Conservation (phyloP, 2,113 vertebrate species). For the Pygoscelis antarcticus region DNA sequence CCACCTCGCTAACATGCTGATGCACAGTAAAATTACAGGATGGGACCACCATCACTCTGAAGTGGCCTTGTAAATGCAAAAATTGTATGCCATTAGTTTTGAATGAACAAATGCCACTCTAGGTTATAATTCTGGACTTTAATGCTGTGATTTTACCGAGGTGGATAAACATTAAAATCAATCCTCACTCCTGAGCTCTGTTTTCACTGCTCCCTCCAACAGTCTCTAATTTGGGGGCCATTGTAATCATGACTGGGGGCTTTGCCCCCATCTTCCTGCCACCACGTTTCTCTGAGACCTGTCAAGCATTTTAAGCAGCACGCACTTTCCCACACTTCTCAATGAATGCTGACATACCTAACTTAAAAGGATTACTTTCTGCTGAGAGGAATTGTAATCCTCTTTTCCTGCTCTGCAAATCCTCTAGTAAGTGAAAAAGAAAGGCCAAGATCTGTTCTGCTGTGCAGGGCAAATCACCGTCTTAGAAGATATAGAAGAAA, state of each 20-base stretch:
- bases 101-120: background rate
- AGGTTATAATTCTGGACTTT: background rate
- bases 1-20: background rate
- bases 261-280: conserved; percentile 36
- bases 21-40: background rate
- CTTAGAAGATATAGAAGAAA: conserved; percentile 47
- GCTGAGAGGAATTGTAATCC: conserved; percentile 58
- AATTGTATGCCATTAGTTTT: background rate
- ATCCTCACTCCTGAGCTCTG: background rate
- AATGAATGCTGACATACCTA: conserved; percentile 69
- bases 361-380: conserved; percentile 61
- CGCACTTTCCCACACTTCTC: conserved; percentile 50
- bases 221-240: conserved; percentile 8
- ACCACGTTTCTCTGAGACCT: conserved; percentile 43
- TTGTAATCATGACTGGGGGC: conserved; percentile 1
- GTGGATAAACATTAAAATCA: conserved; percentile 5
- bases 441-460: conserved; percentile 44
- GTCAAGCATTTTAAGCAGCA: conserved; percentile 55
- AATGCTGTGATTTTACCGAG: background rate
- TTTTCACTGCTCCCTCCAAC: background rate
- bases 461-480: conserved; percentile 51
- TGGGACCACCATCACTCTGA: background rate
- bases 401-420: conserved; percentile 68
- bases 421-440: conserved; percentile 45
- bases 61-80: background rate